Evolutionary conservation across 1,140 invertebrate species (phyloP).

Genomic region (Lepidotrigona ventralis): DNA sequence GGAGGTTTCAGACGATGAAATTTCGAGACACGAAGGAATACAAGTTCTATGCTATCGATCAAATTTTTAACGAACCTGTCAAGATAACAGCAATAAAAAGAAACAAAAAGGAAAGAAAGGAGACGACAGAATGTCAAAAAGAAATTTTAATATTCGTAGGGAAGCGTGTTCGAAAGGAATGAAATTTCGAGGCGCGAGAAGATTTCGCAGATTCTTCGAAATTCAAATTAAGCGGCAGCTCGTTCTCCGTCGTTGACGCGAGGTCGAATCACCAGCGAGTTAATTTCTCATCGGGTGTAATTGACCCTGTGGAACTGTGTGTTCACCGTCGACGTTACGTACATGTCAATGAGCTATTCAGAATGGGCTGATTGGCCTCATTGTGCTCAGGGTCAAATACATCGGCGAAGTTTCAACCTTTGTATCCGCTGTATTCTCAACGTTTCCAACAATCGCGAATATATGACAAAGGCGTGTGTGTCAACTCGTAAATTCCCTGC

Average conservation of each 20-base stretch:
- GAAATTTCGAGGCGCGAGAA: neutral
- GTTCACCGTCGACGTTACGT: conserved; percentile 12
- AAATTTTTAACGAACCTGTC: neutral
- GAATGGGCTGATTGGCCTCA: conserved; percentile 41
- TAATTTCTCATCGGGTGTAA: conserved; percentile 28
- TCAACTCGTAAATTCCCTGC: neutral
- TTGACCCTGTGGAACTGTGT: conserved; percentile 28
- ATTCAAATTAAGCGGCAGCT: neutral
- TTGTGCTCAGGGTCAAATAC: conserved; percentile 15
- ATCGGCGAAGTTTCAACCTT: neutral
- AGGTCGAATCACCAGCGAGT: neutral
- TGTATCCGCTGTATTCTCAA: neutral
- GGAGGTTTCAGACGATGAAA: no score
- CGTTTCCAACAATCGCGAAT: neutral
- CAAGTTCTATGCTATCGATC: no score
- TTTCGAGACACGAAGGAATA: no score
- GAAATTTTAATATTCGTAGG: neutral
- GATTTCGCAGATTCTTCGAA: no score
- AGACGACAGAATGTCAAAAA: neutral
- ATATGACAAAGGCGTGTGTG: neutral
- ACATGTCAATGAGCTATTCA: conserved; percentile 42
- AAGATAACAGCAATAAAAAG: neutral
- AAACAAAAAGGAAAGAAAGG: no score
- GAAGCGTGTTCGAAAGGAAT: neutral
- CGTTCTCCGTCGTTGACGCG: neutral